Conservation (phyloP, 2,888 invertebrate species). For the Lasioglossum figueresi region DNA sequence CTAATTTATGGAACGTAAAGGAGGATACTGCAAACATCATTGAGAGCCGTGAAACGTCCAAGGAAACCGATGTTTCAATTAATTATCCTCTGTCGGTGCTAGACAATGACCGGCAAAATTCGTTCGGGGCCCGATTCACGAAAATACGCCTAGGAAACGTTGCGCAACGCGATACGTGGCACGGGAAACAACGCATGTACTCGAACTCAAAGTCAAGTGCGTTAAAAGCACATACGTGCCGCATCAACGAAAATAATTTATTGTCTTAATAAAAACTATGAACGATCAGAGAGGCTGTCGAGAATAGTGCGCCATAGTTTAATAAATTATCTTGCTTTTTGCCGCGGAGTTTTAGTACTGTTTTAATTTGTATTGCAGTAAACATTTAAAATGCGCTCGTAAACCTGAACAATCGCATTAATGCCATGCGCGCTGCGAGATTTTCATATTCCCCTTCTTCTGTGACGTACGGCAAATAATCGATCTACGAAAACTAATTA, state of each 20-base stretch:
- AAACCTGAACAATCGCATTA: not conserved
- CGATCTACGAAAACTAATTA: no score
- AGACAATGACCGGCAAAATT: not conserved
- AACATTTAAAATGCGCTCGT: not conserved
- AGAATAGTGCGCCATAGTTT: no score
- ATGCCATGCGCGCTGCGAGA: no score
- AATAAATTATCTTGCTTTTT: not conserved
- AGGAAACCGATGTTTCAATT: not conserved
- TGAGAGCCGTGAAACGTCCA: not conserved
- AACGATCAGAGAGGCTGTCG: not conserved
- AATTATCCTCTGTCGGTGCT: not conserved
- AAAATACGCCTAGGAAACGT: not conserved
- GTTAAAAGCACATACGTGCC: not conserved
- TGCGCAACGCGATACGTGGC: not conserved
- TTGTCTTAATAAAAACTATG: not conserved
- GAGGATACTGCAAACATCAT: slow-evolving; percentile 24
- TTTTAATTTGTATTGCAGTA: no score
- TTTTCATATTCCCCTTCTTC: not conserved
- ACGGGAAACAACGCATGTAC: not conserved
- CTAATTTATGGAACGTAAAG: slow-evolving; percentile 23
- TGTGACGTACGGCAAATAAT: not conserved
- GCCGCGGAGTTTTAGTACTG: no score
- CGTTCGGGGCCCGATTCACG: not conserved
- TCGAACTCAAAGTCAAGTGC: not conserved
- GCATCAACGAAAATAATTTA: not conserved